Evolutionary conservation across 1,140 invertebrate species (phyloP).

Genomic region (Philopotamus ludificatus): DNA sequence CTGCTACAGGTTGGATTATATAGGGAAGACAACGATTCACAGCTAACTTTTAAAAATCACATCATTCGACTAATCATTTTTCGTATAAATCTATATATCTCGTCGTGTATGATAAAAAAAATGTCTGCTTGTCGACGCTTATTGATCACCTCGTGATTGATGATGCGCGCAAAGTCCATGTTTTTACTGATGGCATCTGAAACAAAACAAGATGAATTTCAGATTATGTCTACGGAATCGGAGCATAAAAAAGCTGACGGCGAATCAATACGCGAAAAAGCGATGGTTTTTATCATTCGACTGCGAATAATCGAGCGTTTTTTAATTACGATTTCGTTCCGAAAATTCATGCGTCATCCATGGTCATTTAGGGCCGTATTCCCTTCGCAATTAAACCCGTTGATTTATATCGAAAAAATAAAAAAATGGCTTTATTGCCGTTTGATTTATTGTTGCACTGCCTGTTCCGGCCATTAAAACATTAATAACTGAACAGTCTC

Average conservation of each 20-base stretch:
- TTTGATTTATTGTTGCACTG: neutral
- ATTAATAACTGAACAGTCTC: neutral
- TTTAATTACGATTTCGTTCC: too few relatives aligned
- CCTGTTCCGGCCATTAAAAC: neutral
- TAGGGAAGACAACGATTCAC: constrained; percentile 31
- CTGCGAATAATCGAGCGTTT: too few relatives aligned
- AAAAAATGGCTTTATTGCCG: neutral
- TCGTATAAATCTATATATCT: neutral
- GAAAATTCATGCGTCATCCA: neutral
- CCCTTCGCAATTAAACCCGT: neutral
- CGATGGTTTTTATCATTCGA: too few relatives aligned
- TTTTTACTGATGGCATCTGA: constrained; percentile 7
- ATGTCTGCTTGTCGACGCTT: neutral
- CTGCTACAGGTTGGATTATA: neutral
- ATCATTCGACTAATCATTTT: neutral
- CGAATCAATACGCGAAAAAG: neutral
- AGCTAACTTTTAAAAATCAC: constrained; percentile 11
- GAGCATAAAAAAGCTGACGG: neutral
- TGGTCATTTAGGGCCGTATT: neutral
- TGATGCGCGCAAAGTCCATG: constrained; percentile 1
- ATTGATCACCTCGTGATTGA: constrained; percentile 21
- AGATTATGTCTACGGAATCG: neutral
- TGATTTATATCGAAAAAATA: neutral
- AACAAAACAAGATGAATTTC: constrained; percentile 9
- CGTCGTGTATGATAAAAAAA: neutral